Base-by-base conservation (phyloP, 1,140 invertebrate genomes). In the Apis mellifera region DNA sequence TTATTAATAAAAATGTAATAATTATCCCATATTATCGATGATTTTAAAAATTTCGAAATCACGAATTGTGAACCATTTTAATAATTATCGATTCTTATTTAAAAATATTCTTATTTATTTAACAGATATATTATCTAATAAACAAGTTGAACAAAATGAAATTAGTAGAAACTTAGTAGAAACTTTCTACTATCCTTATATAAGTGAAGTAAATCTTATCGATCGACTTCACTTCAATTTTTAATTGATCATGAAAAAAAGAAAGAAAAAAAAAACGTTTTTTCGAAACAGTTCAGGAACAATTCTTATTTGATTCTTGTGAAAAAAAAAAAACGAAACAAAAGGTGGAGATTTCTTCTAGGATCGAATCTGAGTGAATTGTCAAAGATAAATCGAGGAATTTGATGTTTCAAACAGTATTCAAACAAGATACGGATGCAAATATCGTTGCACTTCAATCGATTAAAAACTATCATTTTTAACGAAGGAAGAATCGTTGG, bases 331-430 rank as follows among this genome's bases (percentile, higher is more conserved):
- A 42, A 7, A 42, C 32, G 32, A 42, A 42, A 42, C 5, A 0
- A 42, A 42, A 42, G 32, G 2, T 32, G 2, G 2, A 32, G 5
- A 42, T 42, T 42, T 42, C 32, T 42, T 42, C 5, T 42, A 42
- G 32, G 32, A 42, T 42, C 32, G 17, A 81, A 42, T 42, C 32
- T 42, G 4, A 7, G 32, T 7, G n/a, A 26, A 19, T 50, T 66
- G 55, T 23, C 17, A 13, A 64, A 54, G 23, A 19, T 9, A 26
- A 0, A n/a, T 42, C 5, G 5, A 42, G 5, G 32, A n/a, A 69
- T 13, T 57, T 19, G 50, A 23, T n/a, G 72, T 50, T 66, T 59
- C n/a, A 66, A 86, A 69, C 84, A 86, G 84, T 84, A 86, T 86
- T 84, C 64, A n/a, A n/a, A 32, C 66, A 75, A 21, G 57, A 60